Base-by-base conservation (phyloP, 2,113 vertebrate genomes). In the Epinephelus lanceolatus region DNA sequence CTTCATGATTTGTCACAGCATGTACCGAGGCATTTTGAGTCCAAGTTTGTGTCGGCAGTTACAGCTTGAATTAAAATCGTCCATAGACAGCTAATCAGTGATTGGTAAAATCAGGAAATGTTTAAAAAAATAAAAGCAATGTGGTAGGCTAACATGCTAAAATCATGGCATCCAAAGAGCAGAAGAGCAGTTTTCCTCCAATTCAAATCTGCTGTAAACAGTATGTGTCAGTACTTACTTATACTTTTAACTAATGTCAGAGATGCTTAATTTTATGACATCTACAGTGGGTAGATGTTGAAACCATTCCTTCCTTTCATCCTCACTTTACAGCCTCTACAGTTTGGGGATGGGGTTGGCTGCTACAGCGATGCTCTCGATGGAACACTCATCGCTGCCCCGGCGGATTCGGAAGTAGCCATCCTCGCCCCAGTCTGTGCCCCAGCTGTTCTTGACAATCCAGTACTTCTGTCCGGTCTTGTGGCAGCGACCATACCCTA, bases 401-500 rank as follows among this genome's bases (percentile, higher is more conserved):
- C 98, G 89, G 47, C 96, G 97, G 92, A 99, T 99, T n/a, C 96
- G 89, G 96, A 99, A 99, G 94, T 94, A 99, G 5, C 98, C 98
- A 0, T 88, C 40, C 86, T 99, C 98, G 0, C 98, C 98, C 98
- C 98, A 99, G 0, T 1, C 0, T 0, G 65, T 59, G 37, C 98
- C 96, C 98, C 98, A 99, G 92, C 98, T 99, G 94, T 99, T 99
- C 93, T 99, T 99, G n/a, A 98, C 96, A 37, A 96, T 96, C 98
- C 98, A 99, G 88, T 94, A 99, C 56, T 97, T 96, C 87, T 96
- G 86, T 0, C 97, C 97, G 0, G 95, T 96, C 75, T 18, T 12
- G 2, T 90, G 85, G 60, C 97, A 97, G 11, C 55, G 94, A 65
- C 97, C 97, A 0, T 99, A 99, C 5, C 98, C 98, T 59, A 99